Evolutionary conservation across 2,888 invertebrate genomes (phyloP).

Genomic region (Cerastoderma edule): DNA sequence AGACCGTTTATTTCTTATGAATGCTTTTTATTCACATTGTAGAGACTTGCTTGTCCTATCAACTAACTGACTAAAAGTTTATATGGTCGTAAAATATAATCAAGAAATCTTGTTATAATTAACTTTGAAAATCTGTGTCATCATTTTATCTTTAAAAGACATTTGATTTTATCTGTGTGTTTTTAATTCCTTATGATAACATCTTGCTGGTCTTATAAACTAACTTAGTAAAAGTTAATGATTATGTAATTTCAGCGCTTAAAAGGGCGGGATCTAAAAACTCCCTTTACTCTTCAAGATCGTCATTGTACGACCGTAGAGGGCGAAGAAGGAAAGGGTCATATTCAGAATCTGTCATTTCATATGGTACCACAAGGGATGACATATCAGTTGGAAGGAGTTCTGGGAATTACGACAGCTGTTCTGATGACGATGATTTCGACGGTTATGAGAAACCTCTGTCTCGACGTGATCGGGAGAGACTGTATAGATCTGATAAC

Average conservation of each 20-base stretch:
- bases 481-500: constrained; percentile 72
- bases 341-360: constrained; percentile 65
- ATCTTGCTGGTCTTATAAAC: no score
- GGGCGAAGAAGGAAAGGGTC: constrained; percentile 65
- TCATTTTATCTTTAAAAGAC: no score
- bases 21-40: no score
- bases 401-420: constrained; percentile 51
- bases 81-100: no score
- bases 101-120: no score
- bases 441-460: constrained; percentile 69
- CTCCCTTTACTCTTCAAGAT: constrained; percentile 76
- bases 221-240: no score
- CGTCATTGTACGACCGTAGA: constrained; percentile 74
- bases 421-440: constrained; percentile 60
- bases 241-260: constrained; percentile 70
- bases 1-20: no score
- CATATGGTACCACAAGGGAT: constrained; percentile 67
- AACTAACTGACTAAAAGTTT: no score
- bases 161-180: no score
- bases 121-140: no score
- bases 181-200: no score
- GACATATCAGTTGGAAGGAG: constrained; percentile 70
- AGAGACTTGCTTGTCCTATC: no score
- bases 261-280: constrained; percentile 71
- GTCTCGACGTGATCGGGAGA: constrained; percentile 64